Evolutionary conservation across 2,888 invertebrate species (phyloP).

Genomic region (Xylota sylvarum): DNA sequence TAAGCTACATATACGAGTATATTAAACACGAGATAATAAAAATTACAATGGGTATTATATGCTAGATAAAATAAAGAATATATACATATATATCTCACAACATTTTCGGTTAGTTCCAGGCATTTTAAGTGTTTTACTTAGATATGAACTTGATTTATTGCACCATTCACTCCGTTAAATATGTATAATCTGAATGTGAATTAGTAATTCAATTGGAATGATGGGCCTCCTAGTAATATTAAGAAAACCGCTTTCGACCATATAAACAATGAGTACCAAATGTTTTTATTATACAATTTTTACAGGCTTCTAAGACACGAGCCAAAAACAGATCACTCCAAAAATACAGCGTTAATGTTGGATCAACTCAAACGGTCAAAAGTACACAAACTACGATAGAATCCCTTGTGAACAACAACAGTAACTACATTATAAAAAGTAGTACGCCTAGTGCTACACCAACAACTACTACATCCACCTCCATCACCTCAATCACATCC

Average conservation of each 20-base stretch:
- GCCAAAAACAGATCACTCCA: slow-evolving; percentile 73
- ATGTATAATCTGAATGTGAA: slow-evolving; percentile 40
- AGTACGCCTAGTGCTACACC: slow-evolving; percentile 61
- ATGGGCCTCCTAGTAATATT: slow-evolving; percentile 30
- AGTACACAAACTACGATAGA: slow-evolving; percentile 59
- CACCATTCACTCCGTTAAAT: slow-evolving; percentile 48
- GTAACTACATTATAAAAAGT: slow-evolving; percentile 70
- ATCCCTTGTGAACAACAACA: slow-evolving; percentile 66
- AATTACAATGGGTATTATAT: background rate
- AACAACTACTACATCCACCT: slow-evolving; percentile 69
- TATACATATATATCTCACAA: slow-evolving; percentile 13
- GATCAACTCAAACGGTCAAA: slow-evolving; percentile 60
- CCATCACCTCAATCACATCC: slow-evolving; percentile 76
- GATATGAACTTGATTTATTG: slow-evolving; percentile 49
- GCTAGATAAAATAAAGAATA: slow-evolving; percentile 3
- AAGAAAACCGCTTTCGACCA: slow-evolving; percentile 18
- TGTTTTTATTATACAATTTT: slow-evolving; percentile 64
- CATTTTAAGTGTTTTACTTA: slow-evolving; percentile 49
- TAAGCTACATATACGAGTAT: slow-evolving; percentile 73
- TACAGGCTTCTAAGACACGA: slow-evolving; percentile 75
- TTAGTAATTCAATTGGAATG: slow-evolving; percentile 35
- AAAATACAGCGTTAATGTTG: slow-evolving; percentile 71
- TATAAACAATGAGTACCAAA: slow-evolving; percentile 43
- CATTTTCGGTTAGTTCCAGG: slow-evolving; percentile 12
- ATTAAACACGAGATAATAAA: background rate